Conservation (phyloP, 2,113 vertebrate genomes). For the Mus spicilegus region DNA sequence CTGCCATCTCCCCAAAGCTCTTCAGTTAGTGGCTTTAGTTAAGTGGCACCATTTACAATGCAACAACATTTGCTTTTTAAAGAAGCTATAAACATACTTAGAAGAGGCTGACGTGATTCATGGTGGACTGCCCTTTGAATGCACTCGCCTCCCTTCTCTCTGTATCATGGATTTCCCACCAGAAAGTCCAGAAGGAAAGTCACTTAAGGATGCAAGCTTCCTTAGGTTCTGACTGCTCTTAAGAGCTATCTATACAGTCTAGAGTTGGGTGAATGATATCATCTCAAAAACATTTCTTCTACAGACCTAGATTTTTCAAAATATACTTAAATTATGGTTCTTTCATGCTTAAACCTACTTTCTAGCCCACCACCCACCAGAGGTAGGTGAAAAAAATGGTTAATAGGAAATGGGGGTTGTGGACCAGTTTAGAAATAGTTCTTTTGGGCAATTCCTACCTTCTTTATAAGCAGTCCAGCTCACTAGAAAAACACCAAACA, state of each 20-base stretch:
- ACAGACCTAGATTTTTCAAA: no score
- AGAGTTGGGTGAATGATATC: not conserved
- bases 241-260: not conserved
- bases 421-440: no score
- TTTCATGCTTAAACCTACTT: no score
- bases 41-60: not conserved
- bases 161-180: not conserved
- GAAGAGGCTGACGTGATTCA: not conserved
- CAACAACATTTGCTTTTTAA: not conserved
- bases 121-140: not conserved
- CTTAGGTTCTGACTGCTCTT: slow-evolving; percentile 9
- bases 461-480: no score
- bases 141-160: not conserved
- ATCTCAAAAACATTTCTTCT: slow-evolving; percentile 2
- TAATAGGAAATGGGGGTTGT: no score
- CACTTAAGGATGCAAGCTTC: slow-evolving; percentile 34
- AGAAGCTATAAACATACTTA: not conserved
- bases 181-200: slow-evolving; percentile 39
- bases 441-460: no score
- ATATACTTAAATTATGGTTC: no score
- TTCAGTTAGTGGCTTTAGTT: not conserved
- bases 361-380: no score
- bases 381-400: no score
- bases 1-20: not conserved
- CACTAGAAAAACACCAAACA: no score